Evolutionary conservation across 2,113 vertebrate genomes (phyloP), one percentile per base, ranked within the genome.

Genomic region (Guaruba guarouba): DNA sequence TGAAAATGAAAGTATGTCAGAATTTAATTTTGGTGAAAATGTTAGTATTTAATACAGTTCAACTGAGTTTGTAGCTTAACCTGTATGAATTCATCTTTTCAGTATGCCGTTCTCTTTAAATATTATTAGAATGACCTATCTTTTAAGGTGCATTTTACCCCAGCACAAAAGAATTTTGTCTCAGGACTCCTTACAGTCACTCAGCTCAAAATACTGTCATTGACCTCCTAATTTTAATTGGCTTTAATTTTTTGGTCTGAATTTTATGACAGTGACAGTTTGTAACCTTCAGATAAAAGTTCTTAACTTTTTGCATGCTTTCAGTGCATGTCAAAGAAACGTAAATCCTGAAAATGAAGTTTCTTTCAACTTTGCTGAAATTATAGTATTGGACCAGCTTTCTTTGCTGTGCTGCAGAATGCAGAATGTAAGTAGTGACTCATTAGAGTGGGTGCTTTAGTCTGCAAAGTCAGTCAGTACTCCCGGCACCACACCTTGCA

Each of bases 271-370:
- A 74, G 8, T 61, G 52, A 83, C 22, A 57, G 46, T 86, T 41
- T 70, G 31, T 51, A 83, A 90, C 55, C 51, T 93, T 94, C 78
- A 35, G 16, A 73, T 52, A 71, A 95, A 83, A 41, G 29, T 63
- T 71, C 27, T 92, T 92, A 61, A 20, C 2, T 51, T 96, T 90
- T 69, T 81, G 12, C 37, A 29, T 75, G 25, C n/a, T 95, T 91
- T 92, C 79, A 76, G 9, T 93, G 18, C n/a, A 57, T 59, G 75
- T 91, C 70, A 90, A 94, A 81, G 12, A n/a, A 61, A 82, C 18
- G 16, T 75, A 91, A 81, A 93, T 78, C 43, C 80, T 93, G 79
- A 92, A 93, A 93, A 86, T 49, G 5, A 79, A 44, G 82, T 51
- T 67, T 83, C 61, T 84, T 82, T 82, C 74, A 85, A 81, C 67